These are phyloP conservation scores for Lytechinus pictus DNA, from an alignment of 35 echinoderm and acorn worm species.

Conservation along the genomic window DNA sequence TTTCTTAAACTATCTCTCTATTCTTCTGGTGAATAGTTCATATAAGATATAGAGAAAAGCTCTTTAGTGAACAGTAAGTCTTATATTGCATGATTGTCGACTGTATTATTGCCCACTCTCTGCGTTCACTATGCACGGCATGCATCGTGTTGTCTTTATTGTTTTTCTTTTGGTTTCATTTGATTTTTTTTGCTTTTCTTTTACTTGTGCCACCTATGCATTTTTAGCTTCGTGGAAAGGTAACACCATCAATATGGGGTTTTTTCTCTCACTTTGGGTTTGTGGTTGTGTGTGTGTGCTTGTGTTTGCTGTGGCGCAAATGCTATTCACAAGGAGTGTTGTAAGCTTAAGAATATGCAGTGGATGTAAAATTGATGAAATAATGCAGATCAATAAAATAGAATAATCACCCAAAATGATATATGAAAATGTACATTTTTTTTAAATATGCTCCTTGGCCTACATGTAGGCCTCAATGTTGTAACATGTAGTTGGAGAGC, in stretches of 20 bases:
- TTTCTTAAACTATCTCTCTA: not conserved
- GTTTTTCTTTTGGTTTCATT: not conserved
- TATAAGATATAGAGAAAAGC: not conserved
- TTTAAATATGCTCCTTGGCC: too few species aligned
- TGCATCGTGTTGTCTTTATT: not conserved
- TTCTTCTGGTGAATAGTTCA: not conserved
- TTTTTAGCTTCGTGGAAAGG: constrained; percentile 61
- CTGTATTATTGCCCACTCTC: not conserved
- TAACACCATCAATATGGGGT: constrained; percentile 11
- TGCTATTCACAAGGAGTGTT: not conserved
- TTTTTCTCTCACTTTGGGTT: not conserved
- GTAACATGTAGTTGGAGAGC: too few species aligned
- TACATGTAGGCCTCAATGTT: too few species aligned
- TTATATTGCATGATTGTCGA: not conserved
- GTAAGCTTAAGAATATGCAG: not conserved
- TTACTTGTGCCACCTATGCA: not conserved
- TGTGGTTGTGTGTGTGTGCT: not conserved
- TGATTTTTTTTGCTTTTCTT: constrained; percentile 24
- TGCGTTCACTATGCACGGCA: not conserved
- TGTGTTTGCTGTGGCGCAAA: not conserved
- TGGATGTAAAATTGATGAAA: not conserved
- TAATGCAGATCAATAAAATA: not conserved
- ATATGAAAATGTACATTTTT: too few species aligned
- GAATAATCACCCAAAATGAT: too few species aligned
- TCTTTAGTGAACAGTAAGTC: not conserved